Evolutionary conservation across 2,113 vertebrate genomes (phyloP).

Genomic region (Aspidoscelis tigris): DNA sequence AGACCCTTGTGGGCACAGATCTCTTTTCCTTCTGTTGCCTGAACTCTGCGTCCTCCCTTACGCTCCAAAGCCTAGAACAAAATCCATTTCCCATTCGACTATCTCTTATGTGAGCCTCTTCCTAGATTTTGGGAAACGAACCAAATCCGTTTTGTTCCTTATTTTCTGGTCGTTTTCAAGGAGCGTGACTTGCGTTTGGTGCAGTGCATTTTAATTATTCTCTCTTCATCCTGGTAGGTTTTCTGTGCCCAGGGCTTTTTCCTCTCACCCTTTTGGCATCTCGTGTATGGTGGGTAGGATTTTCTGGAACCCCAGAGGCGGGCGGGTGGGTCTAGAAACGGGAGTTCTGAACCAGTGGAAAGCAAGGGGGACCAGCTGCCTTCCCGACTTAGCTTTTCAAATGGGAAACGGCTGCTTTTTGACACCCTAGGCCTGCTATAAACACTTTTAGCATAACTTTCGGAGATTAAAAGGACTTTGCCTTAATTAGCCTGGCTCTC

Average conservation of each 20-base stretch:
- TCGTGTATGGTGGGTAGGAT: constrained; percentile 20
- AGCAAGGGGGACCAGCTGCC: no score
- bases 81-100: constrained; percentile 54
- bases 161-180: constrained; percentile 54
- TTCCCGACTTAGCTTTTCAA: neutral
- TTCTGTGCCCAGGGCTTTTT: neutral
- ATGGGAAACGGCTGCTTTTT: neutral
- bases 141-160: neutral
- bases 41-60: constrained; percentile 60
- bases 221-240: constrained; percentile 59
- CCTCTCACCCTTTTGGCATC: constrained; percentile 55
- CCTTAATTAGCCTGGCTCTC: neutral
- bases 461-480: neutral
- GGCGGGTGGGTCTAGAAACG: neutral
- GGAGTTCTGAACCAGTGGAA: constrained; percentile 38
- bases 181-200: constrained; percentile 62
- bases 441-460: neutral
- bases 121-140: constrained; percentile 40
- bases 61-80: constrained; percentile 55
- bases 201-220: constrained; percentile 19
- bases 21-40: constrained; percentile 65
- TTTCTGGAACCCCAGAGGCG: constrained; percentile 43
- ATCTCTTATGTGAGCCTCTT: constrained; percentile 54
- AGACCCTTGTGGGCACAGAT: constrained; percentile 12
- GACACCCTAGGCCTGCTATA: neutral